phyloP scores from a whole-genome alignment of 2,888 invertebrate genomes.

The Orthosia cruda region DNA sequence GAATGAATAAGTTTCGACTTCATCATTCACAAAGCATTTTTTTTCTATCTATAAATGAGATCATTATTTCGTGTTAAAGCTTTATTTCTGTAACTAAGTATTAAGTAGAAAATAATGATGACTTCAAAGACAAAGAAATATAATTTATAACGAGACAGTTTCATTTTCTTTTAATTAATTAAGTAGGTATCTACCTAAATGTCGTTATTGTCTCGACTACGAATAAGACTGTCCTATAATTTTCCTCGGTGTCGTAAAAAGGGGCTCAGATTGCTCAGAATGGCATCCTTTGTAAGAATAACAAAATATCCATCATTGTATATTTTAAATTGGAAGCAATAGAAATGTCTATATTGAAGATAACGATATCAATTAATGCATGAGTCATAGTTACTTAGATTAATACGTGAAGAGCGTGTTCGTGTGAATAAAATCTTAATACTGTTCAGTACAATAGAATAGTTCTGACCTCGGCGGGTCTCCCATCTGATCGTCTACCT shows the following conservation, averaged over 20 bases:
- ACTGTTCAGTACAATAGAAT: constrained; percentile 84
- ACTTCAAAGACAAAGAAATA: constrained; percentile 21
- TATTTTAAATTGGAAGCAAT: constrained; percentile 17
- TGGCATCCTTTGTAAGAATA: constrained; percentile 3
- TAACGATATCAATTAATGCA: constrained; percentile 59
- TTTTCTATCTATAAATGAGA: constrained; percentile 39
- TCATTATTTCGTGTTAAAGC: constrained; percentile 42
- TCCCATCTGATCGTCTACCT: constrained; percentile 67
- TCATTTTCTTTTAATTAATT: constrained; percentile 43
- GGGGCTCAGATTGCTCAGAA: constrained; percentile 22
- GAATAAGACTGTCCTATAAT: constrained; percentile 13
- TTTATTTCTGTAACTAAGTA: constrained; percentile 26
- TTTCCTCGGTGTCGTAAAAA: constrained; percentile 30
- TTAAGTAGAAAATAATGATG: constrained; percentile 31
- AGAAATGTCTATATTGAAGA: constrained; percentile 41
- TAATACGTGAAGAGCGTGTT: constrained; percentile 61
- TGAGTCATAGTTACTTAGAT: constrained; percentile 65
- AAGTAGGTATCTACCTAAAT: not conserved
- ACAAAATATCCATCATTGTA: constrained; percentile 20
- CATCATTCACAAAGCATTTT: constrained; percentile 16
- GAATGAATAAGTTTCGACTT: constrained; percentile 15
- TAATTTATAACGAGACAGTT: constrained; percentile 23
- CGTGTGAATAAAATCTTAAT: constrained; percentile 78
- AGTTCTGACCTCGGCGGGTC: constrained; percentile 86
- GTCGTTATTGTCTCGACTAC: constrained; percentile 1